Evolutionary conservation across 2,113 vertebrate species (phyloP).

Genomic region (Sylvia atricapilla): DNA sequence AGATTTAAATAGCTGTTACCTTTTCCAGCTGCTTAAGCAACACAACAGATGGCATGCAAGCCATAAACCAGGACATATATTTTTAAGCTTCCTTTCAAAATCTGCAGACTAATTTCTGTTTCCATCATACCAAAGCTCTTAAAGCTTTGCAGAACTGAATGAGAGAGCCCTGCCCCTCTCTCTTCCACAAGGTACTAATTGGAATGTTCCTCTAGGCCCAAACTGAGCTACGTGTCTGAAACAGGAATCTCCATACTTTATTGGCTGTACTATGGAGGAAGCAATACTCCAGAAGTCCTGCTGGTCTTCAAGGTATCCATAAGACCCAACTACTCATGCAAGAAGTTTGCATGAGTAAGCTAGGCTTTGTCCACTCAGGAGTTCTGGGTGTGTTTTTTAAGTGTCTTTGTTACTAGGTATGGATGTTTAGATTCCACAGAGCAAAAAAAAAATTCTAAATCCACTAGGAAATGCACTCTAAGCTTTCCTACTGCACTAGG

Average conservation of each 20-base stretch:
- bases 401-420: neutral
- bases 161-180: neutral
- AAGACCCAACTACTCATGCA: neutral
- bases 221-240: neutral
- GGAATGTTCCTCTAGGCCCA: neutral
- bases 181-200: neutral
- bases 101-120: neutral
- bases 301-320: neutral
- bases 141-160: neutral
- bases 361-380: neutral
- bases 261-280: neutral
- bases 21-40: neutral
- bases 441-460: neutral
- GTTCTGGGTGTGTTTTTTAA: neutral
- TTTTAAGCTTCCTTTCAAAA: neutral
- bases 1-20: neutral
- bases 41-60: neutral
- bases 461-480: slow-evolving; percentile 11
- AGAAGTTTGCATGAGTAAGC: neutral
- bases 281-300: neutral
- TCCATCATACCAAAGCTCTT: neutral
- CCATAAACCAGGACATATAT: neutral
- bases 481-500: neutral
- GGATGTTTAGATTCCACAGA: neutral
- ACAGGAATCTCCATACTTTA: neutral